phyloP scores from a whole-genome alignment of 2,797 vertebrate species.

The Gephyroberyx darwinii region DNA sequence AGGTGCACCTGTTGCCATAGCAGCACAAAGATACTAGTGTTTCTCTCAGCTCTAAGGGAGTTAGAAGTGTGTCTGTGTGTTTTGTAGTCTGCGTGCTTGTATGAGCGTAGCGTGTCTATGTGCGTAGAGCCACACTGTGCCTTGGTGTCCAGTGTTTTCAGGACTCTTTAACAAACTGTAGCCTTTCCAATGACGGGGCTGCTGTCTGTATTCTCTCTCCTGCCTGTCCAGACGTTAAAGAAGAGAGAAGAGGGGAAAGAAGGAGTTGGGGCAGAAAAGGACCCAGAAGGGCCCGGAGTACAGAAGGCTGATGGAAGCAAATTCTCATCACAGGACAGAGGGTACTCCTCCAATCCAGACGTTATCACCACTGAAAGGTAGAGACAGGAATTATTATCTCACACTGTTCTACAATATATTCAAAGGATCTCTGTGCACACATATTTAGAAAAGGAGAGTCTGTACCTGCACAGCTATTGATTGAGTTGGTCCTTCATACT shows the following conservation, averaged over 20 bases:
- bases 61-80: slow-evolving; percentile 63
- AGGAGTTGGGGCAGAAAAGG: slow-evolving; percentile 57
- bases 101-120: slow-evolving; percentile 41
- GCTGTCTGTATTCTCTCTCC: slow-evolving; percentile 88
- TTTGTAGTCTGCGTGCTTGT: slow-evolving; percentile 27
- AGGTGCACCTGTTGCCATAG: slow-evolving; percentile 85
- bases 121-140: slow-evolving; percentile 14
- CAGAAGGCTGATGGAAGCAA: slow-evolving; percentile 44
- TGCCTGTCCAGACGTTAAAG: slow-evolving; percentile 84
- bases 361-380: slow-evolving; percentile 87
- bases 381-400: slow-evolving; percentile 1
- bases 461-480: neutral
- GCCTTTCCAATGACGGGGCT: slow-evolving; percentile 87
- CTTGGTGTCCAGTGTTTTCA: slow-evolving; percentile 38
- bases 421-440: neutral
- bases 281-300: slow-evolving; percentile 42
- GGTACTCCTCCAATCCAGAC: slow-evolving; percentile 69
- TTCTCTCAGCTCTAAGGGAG: slow-evolving; percentile 53
- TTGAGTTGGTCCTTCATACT: slow-evolving; percentile 2
- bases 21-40: slow-evolving; percentile 79
- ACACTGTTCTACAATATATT: neutral
- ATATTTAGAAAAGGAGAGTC: neutral
- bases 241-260: slow-evolving; percentile 71
- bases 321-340: slow-evolving; percentile 62
- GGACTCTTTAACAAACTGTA: slow-evolving; percentile 8